Conservation (phyloP, 1,140 invertebrate species). For the Drosophila pruinosa region DNA sequence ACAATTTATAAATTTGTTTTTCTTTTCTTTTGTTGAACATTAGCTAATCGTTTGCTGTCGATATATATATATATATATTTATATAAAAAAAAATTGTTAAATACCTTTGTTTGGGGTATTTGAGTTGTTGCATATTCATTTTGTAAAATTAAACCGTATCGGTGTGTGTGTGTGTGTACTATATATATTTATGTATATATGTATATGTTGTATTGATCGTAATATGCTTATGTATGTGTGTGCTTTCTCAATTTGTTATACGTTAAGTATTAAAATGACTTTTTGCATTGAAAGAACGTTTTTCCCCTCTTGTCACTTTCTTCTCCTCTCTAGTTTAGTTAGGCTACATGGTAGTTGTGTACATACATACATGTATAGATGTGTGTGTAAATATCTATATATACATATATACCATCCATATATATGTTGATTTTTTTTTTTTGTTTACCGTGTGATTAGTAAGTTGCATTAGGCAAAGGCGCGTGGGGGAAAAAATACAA, state of each 20-base stretch:
- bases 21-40: constrained; percentile 39
- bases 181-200: constrained; percentile 39
- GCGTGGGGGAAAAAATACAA: constrained; percentile 71
- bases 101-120: constrained; percentile 27
- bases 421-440: constrained; percentile 25
- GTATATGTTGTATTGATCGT: constrained; percentile 58
- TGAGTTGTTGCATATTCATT: constrained; percentile 30
- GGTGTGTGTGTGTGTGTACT: constrained; percentile 41
- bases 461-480: constrained; percentile 77
- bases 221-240: constrained; percentile 57
- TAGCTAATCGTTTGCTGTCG: constrained; percentile 48
- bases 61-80: constrained; percentile 23
- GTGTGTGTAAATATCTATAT: constrained; percentile 14
- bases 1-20: constrained; percentile 42
- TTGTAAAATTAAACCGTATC: constrained; percentile 49
- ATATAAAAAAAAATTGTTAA: constrained; percentile 25
- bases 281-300: constrained; percentile 47
- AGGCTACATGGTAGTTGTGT: constrained; percentile 57
- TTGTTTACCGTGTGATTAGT: constrained; percentile 18
- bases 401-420: constrained; percentile 5
- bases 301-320: constrained; percentile 2
- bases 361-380: constrained; percentile 26
- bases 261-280: constrained; percentile 60
- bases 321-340: constrained; percentile 27
- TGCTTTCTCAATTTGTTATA: constrained; percentile 38